Evolutionary conservation across 1,140 invertebrate species (phyloP).

Genomic region (Drosophila varians): DNA sequence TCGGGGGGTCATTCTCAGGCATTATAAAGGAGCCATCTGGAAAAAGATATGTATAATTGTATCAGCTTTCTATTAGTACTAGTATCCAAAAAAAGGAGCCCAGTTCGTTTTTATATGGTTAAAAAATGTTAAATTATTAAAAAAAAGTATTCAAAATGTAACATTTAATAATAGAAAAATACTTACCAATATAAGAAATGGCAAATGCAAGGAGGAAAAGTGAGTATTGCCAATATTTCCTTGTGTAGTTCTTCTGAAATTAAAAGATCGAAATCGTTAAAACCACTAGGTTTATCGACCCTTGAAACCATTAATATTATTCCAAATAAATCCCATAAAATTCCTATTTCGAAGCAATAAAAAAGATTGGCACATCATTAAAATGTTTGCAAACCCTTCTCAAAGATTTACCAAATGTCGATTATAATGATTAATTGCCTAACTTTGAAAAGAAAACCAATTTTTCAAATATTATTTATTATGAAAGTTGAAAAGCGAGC

Average conservation of each 20-base stretch:
- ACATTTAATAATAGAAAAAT: neutral
- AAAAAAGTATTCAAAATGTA: too few relatives aligned
- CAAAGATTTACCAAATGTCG: neutral
- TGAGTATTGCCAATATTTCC: constrained; percentile 28
- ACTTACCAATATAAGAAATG: constrained; percentile 52
- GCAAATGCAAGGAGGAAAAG: constrained; percentile 30
- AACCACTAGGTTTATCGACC: too few relatives aligned
- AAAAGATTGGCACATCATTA: neutral
- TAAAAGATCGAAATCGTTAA: too few relatives aligned
- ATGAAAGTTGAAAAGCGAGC: neutral
- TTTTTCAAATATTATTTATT: neutral
- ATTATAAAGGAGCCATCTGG: constrained; percentile 62
- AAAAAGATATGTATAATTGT: constrained; percentile 5
- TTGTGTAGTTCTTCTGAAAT: constrained; percentile 41
- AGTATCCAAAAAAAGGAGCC: too few relatives aligned
- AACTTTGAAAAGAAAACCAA: neutral
- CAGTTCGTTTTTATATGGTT: too few relatives aligned
- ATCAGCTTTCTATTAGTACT: too few relatives aligned
- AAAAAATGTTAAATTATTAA: too few relatives aligned
- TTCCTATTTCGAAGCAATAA: neutral
- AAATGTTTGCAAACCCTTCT: too few relatives aligned
- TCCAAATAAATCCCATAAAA: neutral
- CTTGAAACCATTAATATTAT: too few relatives aligned
- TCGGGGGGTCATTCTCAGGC: constrained; percentile 67
- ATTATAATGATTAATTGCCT: neutral